phyloP scores from a whole-genome alignment of 2,113 vertebrate species.

The Petaurus breviceps region DNA sequence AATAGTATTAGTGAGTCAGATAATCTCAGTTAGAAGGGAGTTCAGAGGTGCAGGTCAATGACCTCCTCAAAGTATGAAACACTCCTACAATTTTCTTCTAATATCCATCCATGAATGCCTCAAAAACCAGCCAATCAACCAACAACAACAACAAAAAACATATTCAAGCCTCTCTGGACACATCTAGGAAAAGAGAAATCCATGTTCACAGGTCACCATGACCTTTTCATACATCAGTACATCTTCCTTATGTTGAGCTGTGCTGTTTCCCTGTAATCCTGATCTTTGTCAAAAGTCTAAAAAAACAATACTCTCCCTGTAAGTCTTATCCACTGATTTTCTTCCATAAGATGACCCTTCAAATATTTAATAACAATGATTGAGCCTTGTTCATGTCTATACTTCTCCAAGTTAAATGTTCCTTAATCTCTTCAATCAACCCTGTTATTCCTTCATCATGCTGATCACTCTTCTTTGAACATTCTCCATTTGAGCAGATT shows the following conservation, averaged over 20 bases:
- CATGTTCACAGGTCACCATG: not conserved
- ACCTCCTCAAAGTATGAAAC: not conserved
- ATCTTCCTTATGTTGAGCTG: not conserved
- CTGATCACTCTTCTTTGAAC: not conserved
- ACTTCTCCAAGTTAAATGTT: not conserved
- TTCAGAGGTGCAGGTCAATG: not conserved
- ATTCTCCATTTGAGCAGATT: not conserved
- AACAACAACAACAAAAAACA: not conserved
- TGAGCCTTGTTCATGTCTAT: not conserved
- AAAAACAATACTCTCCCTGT: not conserved
- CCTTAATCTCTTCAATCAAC: not conserved
- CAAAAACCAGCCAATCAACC: not conserved
- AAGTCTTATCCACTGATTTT: not conserved
- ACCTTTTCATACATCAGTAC: not conserved
- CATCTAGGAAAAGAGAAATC: constrained; percentile 34
- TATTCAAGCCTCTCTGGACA: constrained; percentile 32
- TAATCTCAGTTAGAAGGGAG: not conserved
- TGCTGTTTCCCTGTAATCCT: not conserved
- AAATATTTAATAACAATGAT: not conserved
- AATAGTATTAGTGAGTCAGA: not conserved
- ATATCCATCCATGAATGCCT: not conserved
- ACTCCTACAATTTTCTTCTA: not conserved
- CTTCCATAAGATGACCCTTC: not conserved
- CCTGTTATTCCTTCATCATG: not conserved
- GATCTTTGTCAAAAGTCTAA: not conserved